These are phyloP conservation scores for Cryptus viduatorius DNA, from an alignment of 2,888 invertebrate species.

Conservation along the genomic window DNA sequence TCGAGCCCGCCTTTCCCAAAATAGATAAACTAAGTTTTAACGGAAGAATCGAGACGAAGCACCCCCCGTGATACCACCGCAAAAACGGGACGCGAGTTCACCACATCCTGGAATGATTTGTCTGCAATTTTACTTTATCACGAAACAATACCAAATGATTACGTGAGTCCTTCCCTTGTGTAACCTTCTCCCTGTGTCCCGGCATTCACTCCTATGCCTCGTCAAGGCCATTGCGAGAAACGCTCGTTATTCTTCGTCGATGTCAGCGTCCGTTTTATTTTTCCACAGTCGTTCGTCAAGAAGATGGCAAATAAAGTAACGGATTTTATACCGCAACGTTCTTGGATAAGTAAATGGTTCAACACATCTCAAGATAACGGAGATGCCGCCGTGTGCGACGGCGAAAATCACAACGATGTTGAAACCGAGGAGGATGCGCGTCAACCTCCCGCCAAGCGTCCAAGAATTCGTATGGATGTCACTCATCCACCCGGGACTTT, in stretches of 20 bases:
- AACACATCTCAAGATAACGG: conserved; percentile 80
- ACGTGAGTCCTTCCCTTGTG: background rate
- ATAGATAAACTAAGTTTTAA: conserved; percentile 54
- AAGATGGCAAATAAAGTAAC: conserved; percentile 89
- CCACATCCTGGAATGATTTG: background rate
- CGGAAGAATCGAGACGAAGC: conserved; percentile 21
- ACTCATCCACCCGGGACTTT: conserved; percentile 83
- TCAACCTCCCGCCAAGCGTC: conserved; percentile 81
- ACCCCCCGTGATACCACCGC: background rate
- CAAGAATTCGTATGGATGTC: conserved; percentile 83
- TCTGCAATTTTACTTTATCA: background rate
- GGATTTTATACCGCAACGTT: conserved; percentile 88
- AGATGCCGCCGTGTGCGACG: conserved; percentile 70
- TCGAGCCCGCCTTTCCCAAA: conserved; percentile 58
- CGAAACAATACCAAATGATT: conserved; percentile 14
- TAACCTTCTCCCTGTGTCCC: conserved; percentile 8
- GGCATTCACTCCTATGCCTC: background rate
- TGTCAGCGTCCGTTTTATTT: conserved; percentile 31
- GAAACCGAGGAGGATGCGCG: conserved; percentile 76
- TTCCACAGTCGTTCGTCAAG: conserved; percentile 89
- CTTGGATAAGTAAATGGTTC: conserved; percentile 84
- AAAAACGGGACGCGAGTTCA: background rate
- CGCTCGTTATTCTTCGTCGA: background rate
- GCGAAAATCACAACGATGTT: conserved; percentile 71
- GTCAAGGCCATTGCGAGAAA: background rate